Conservation (phyloP, 1,140 invertebrate species). For the Schmidtea mediterranea region DNA sequence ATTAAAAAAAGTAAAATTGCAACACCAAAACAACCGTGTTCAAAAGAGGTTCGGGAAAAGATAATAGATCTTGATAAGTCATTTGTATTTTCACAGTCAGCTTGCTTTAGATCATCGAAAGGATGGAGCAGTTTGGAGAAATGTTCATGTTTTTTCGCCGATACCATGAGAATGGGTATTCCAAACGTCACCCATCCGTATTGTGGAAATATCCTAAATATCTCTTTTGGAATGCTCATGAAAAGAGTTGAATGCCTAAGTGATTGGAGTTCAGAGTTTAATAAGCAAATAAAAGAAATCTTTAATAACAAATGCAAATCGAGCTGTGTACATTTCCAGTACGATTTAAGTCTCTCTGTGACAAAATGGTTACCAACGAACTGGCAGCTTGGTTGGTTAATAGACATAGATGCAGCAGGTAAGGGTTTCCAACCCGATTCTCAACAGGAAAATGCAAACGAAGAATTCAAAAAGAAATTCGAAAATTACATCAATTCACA, state of each 20-base stretch:
- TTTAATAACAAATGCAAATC: background rate
- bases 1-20: background rate
- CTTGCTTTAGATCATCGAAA: background rate
- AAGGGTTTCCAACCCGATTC: too few species aligned
- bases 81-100: background rate
- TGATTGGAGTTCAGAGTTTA: background rate
- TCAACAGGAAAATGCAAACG: too few species aligned
- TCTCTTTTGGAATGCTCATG: background rate
- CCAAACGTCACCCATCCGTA: background rate
- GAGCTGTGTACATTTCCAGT: background rate
- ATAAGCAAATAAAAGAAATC: background rate
- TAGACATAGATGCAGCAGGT: too few species aligned
- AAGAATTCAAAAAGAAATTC: too few species aligned
- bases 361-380: background rate
- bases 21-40: background rate
- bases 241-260: background rate
- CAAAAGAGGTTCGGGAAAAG: background rate
- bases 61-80: background rate
- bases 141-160: background rate
- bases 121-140: background rate
- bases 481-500: too few species aligned
- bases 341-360: background rate
- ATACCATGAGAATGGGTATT: background rate
- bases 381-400: slow-evolving; percentile 1
- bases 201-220: background rate